Conservation (phyloP, 2,113 vertebrate genomes). For the Thamnaconus septentrionalis region DNA sequence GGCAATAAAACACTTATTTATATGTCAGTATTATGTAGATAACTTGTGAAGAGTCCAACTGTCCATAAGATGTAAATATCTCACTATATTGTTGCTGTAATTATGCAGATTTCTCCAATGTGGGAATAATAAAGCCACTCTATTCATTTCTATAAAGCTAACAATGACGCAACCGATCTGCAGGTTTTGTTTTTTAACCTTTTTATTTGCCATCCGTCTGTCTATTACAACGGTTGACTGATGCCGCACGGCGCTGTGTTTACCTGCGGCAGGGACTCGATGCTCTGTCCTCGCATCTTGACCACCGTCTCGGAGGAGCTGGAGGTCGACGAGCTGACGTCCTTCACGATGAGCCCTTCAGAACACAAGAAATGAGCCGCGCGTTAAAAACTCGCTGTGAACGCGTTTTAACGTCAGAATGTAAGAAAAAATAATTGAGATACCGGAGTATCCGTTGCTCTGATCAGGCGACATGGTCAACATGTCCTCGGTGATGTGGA, state of each 20-base stretch:
- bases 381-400: background rate
- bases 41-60: too few relatives aligned
- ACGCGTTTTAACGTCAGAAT: background rate
- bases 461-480: conserved; percentile 83
- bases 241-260: background rate
- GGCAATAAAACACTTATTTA: too few relatives aligned
- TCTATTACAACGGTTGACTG: background rate
- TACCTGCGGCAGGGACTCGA: conserved; percentile 96
- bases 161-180: too few relatives aligned
- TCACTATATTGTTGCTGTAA: too few relatives aligned
- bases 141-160: too few relatives aligned
- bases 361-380: background rate
- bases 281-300: conserved; percentile 94
- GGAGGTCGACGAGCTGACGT: conserved; percentile 93
- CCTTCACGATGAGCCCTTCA: conserved; percentile 92
- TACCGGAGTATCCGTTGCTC: conserved; percentile 91
- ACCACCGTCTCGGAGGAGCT: conserved; percentile 97
- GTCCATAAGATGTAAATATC: too few relatives aligned
- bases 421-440: background rate
- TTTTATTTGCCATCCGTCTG: too few relatives aligned
- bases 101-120: too few relatives aligned
- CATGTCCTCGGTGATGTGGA: conserved; percentile 99
- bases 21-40: too few relatives aligned
- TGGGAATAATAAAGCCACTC: too few relatives aligned
- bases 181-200: too few relatives aligned